Conservation (phyloP, 2,888 invertebrate genomes). For the Apamea epomidion region DNA sequence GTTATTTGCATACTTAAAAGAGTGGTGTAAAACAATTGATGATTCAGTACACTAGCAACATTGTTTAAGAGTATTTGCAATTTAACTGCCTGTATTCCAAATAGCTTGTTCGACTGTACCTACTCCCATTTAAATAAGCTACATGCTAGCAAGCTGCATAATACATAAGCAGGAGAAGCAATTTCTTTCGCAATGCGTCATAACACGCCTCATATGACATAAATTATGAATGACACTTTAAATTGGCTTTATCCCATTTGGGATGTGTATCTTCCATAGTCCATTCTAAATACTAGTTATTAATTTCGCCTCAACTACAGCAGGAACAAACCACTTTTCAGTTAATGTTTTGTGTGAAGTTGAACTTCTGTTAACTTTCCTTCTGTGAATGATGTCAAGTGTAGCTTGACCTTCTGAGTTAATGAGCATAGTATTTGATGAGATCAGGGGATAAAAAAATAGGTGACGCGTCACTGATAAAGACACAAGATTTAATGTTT, state of each 20-base stretch:
- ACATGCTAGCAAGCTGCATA: not conserved
- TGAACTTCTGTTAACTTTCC: constrained; percentile 41
- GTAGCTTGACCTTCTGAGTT: constrained; percentile 75
- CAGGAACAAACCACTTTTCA: not conserved
- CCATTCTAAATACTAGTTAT: not conserved
- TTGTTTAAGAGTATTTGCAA: not conserved
- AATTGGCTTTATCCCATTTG: not conserved
- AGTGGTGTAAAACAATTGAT: not conserved
- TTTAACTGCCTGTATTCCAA: not conserved
- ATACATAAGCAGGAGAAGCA: not conserved
- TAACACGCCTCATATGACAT: not conserved
- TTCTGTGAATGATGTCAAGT: constrained; percentile 75
- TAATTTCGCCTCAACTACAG: too few species aligned
- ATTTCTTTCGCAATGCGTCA: not conserved
- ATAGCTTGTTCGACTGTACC: not conserved
- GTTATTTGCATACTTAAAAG: not conserved
- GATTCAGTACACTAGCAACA: not conserved
- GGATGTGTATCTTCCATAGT: too few species aligned
- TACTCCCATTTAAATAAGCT: not conserved
- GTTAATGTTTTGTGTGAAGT: constrained; percentile 9
- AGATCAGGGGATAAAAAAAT: constrained; percentile 55
- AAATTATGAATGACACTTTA: not conserved
- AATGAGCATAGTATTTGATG: constrained; percentile 60
- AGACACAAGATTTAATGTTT: not conserved
- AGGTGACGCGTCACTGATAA: constrained; percentile 24